phyloP scores from a whole-genome alignment of 2,888 invertebrate genomes.

The Lochmaea capreae region DNA sequence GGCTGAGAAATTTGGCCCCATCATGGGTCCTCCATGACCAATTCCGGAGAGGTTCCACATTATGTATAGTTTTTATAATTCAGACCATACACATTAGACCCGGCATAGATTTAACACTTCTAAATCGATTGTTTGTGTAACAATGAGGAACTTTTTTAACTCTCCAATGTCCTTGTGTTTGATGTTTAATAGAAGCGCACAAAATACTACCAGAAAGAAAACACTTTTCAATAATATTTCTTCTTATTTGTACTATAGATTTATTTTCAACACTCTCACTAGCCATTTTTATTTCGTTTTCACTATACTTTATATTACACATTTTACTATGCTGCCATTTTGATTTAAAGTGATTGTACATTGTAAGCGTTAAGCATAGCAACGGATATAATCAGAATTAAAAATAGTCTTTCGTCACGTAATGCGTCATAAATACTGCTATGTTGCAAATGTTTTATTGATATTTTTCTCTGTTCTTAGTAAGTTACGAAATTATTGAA shows the following conservation, averaged over 20 bases:
- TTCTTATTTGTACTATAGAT: slow-evolving; percentile 23
- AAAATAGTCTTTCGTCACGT: slow-evolving; percentile 28
- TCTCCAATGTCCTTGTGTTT: slow-evolving; percentile 31
- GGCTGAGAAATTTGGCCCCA: slow-evolving; percentile 24
- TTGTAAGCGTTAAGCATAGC: neutral
- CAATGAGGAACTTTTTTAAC: slow-evolving; percentile 27
- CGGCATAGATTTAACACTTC: slow-evolving; percentile 15
- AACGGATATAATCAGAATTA: neutral
- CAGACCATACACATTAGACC: slow-evolving; percentile 15
- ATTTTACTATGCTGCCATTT: slow-evolving; percentile 42
- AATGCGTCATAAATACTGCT: slow-evolving; percentile 11
- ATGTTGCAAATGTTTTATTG: slow-evolving; percentile 3
- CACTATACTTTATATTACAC: slow-evolving; percentile 30
- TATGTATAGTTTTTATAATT: slow-evolving; percentile 14
- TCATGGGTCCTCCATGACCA: slow-evolving; percentile 26
- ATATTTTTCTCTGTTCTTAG: no score
- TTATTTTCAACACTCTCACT: slow-evolving; percentile 32
- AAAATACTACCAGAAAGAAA: slow-evolving; percentile 18
- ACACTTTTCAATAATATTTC: slow-evolving; percentile 31
- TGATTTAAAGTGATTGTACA: slow-evolving; percentile 31
- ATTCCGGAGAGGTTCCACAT: slow-evolving; percentile 39
- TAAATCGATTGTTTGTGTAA: slow-evolving; percentile 25
- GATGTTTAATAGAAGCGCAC: slow-evolving; percentile 21
- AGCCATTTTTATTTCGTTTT: slow-evolving; percentile 41
- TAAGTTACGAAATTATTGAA: no score